Evolutionary conservation across 37 sponge, comb jelly and placozoan genomes (phyloP), one percentile per base, ranked within the genome.

Genomic region (Agelas oroides): DNA sequence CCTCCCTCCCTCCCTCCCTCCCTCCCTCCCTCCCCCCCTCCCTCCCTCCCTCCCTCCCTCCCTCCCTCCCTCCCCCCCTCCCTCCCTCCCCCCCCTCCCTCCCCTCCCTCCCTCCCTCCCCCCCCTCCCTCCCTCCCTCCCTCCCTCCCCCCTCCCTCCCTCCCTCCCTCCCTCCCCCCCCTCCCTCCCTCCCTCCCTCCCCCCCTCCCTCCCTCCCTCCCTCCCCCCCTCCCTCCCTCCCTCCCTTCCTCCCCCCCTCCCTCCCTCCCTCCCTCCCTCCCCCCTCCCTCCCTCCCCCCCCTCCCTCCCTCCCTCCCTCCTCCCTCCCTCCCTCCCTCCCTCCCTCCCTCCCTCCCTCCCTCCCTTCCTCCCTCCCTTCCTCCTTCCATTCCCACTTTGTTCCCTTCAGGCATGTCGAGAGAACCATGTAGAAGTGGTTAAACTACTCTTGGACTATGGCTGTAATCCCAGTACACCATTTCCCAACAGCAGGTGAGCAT

Each of bases 381-480:
- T 46, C 27, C 80, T 33, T 33, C 68, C 34, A 54, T 79, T 65
- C 35, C 65, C 28, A 3, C 46, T 8, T 46, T 8, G 6, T 8
- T 46, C 57, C 58, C 36, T 33, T 21, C 89, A 97, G 89, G 99
- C 99, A 20, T 98, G 99, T 72, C 76, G 99, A 30, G 99, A 98
- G 87, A 98, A 98, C 80, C 97, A 98, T 59, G 95, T 98, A 2
- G 96, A 84, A 8, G 96, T 98, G 57, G 99, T 98, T 57, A 85
- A 85, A 40, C 90, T 98, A 37, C 95, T 98, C 31, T 87, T 98
- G 39, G 93, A 94, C 79, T 87, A 94, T 86, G 99, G 99, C 66
- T 96, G 97, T 85, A 92, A 92, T 41, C 91, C 94, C 36, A 94
- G 91, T 81, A 78, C 95, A n/a, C 88, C 93, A 39, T 98, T 98